Percentiles rank a stretch among this genome's conserved stretches.
These are phyloP conservation scores for Nestor notabilis DNA, from an alignment of 2,113 vertebrate species.

Conservation along the genomic window DNA sequence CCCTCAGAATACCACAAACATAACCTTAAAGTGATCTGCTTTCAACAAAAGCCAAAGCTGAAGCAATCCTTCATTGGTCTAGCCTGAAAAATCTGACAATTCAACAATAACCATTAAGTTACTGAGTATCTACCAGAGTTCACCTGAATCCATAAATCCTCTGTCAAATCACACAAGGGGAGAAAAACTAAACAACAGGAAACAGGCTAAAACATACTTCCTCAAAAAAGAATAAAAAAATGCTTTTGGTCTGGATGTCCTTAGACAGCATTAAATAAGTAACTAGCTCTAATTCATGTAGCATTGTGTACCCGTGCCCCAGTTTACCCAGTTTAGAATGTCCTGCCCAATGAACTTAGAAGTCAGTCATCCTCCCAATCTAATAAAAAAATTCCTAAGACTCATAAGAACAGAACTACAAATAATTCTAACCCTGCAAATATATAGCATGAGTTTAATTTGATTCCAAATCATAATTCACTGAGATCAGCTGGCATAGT, in stretches of 20 bases:
- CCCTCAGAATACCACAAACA: neutral
- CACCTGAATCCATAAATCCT: neutral
- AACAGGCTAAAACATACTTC: neutral
- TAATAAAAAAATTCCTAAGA: neutral
- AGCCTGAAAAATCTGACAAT: neutral
- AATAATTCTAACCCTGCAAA: neutral
- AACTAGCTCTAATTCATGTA: neutral
- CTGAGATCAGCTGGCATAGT: neutral
- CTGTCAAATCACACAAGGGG: neutral
- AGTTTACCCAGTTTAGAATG: neutral
- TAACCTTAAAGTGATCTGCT: neutral
- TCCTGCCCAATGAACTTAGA: neutral
- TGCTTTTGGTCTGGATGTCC: neutral
- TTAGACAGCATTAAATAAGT: neutral
- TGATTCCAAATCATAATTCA: neutral
- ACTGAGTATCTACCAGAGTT: neutral
- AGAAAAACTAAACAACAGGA: neutral
- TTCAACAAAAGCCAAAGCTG: neutral
- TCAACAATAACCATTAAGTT: neutral
- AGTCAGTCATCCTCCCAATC: neutral
- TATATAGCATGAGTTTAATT: neutral
- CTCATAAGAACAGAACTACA: neutral
- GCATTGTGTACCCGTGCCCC: neutral
- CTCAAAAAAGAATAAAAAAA: neutral
- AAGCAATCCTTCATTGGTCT: neutral